Percentiles rank a stretch among this genome's conserved stretches.
phyloP scores from a whole-genome alignment of 2,797 vertebrate genomes.

The Chelidonichthys spinosus region DNA sequence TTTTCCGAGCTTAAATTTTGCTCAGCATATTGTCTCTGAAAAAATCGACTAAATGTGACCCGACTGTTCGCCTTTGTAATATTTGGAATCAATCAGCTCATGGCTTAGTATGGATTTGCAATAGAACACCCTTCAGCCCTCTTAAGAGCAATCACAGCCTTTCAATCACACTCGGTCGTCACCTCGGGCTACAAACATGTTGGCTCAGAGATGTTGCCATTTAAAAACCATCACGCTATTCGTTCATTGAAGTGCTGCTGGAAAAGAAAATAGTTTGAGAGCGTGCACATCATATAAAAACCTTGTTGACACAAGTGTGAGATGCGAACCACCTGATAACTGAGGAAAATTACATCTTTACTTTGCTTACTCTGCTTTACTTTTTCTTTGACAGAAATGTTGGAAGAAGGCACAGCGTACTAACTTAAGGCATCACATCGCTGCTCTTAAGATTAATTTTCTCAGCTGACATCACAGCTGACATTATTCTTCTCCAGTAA shows the following conservation, averaged over 20 bases:
- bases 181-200: constrained; percentile 63
- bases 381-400: constrained; percentile 7
- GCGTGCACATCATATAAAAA: constrained; percentile 51
- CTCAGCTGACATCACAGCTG: constrained; percentile 11
- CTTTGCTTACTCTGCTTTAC: constrained; percentile 18
- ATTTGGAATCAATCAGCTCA: constrained; percentile 78
- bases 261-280: constrained; percentile 54
- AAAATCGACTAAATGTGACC: constrained; percentile 75
- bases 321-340: constrained; percentile 52
- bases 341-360: constrained; percentile 25
- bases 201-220: constrained; percentile 68
- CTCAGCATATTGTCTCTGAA: constrained; percentile 65
- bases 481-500: neutral
- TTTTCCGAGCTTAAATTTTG: constrained; percentile 41
- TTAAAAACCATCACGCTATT: constrained; percentile 67
- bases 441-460: constrained; percentile 35
- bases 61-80: constrained; percentile 64
- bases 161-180: constrained; percentile 67
- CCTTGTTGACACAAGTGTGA: constrained; percentile 34
- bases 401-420: neutral
- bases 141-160: constrained; percentile 72
- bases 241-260: constrained; percentile 51
- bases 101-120: constrained; percentile 77
- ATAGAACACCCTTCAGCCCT: constrained; percentile 71
- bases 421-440: constrained; percentile 5